Base-by-base conservation (phyloP, 2,888 invertebrate genomes). In the Lasius fuliginosus region DNA sequence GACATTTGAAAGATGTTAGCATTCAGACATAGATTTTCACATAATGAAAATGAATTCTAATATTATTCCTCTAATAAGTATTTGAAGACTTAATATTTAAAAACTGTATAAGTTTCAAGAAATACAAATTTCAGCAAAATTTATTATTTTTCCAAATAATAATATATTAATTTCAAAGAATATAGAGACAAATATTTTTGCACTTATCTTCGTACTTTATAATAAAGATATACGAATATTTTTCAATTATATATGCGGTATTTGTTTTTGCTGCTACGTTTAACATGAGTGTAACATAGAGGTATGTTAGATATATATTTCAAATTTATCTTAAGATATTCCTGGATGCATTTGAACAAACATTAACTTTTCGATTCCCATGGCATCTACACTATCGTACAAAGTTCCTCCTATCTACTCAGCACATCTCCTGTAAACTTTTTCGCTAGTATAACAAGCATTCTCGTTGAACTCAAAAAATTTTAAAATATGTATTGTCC, bases 391-490 rank as follows among this genome's bases (percentile, higher is more conserved):
- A 40, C 46, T 75, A 27, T n/a, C 3, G 11, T 36, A 11, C 36
- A 8, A 62, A 33, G 12, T 64, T 49, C n/a, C 27, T 9, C 40
- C 36, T 42, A 30, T 65, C 79, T 77, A 58, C 79, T 27, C 65
- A 79, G 42, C 58, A 33, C 12, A 23, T 56, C 15, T 33, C 36
- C 53, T 42, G 30, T 49, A 82, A 82, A 73, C 53, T 82, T 67
- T 84, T 67, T 77, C 60, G 30, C 36, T 53, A 36, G 27, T 23
- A 36, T 71, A 67, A 83, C 83, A 73, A 85, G 40, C 30, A 74
- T 46, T 40, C 74, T 83, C 79, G 62, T 84, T 85, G 75, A 84
- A 84, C 58, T 79, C 62, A 2, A 27, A 36, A 36, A 36, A 36
- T 5, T 23, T 23, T 33, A 9, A 85, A 76, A 77, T 85, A 75